Evolutionary conservation across 2,888 invertebrate genomes (phyloP).

Genomic region (Aromia moschata): DNA sequence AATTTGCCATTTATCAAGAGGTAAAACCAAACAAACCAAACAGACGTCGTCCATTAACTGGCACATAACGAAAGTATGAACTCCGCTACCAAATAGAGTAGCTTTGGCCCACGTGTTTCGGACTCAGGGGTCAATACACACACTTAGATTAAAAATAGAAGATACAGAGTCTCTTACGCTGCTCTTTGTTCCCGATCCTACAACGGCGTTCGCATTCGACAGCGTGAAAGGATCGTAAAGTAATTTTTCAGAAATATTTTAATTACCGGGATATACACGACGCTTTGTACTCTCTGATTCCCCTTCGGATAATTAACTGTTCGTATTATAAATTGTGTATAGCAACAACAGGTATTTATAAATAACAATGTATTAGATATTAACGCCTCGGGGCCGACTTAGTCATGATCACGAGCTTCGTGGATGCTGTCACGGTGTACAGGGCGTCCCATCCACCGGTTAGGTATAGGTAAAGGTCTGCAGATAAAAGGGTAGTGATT

Average conservation of each 20-base stretch:
- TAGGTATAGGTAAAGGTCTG: no score
- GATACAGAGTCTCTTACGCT: not conserved
- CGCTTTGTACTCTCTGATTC: not conserved
- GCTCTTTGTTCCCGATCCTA: not conserved
- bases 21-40: no score
- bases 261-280: not conserved
- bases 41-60: no score
- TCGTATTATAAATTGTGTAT: constrained; percentile 2
- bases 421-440: constrained; percentile 30
- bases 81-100: no score
- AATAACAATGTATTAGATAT: constrained; percentile 11
- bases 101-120: no score
- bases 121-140: not conserved
- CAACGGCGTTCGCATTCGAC: not conserved
- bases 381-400: constrained; percentile 8
- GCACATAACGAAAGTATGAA: no score
- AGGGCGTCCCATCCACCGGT: no score
- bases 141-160: not conserved
- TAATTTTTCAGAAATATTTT: not conserved
- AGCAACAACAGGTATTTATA: not conserved
- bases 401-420: constrained; percentile 32
- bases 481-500: no score
- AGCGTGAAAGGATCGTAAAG: constrained; percentile 4
- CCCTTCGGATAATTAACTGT: not conserved
- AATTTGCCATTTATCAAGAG: no score